Evolutionary conservation across 2,888 invertebrate species (phyloP), one percentile per base, ranked within the genome.

Genomic region (Eristalinus sepulchralis): DNA sequence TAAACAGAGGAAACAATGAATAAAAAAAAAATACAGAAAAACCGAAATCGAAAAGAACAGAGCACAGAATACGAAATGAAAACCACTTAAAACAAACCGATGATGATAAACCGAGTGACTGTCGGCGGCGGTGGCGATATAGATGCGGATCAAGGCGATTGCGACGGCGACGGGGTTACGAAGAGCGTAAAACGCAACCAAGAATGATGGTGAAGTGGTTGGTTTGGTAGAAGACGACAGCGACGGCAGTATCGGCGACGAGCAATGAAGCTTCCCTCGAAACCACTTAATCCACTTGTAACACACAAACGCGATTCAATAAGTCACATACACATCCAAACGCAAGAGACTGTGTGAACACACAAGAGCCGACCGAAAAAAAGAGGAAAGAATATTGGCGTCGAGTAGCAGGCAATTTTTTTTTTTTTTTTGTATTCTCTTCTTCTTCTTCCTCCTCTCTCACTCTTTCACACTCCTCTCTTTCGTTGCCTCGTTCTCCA

Each of bases 261-360:
- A 75, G 36, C 82, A 68, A 71, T 66, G 82, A 86, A 86, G 86
- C 86, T 86, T 78, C 86, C 78, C 82, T 82, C 71, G 83, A 85
- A 86, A 83, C 86, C 86, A 86, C 86, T 86, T 86, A 86, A 86
- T 86, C 86, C 86, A 86, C 86, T 86, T 86, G 86, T 83, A 86
- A 83, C 86, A 86, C 86, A 82, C 82, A 86, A 83, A 86, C 83
- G 86, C 86, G 86, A 86, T 86, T 86, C 83, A 86, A 86, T 86
- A 86, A 86, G 86, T 86, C 75, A 86, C 82, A 78, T 62, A 81
- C 57, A 72, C 62, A 66, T 13, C 64, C 64, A 39, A 63, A 39
- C 59, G 47, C 27, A 64, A 13, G n/a, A 27, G 6, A n/a, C 47
- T 76, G 60, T 24, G 67, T 75, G 75, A 66, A 70, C 64, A 75